phyloP scores from a whole-genome alignment of 2,888 invertebrate genomes.

The Dendrolimus pini region DNA sequence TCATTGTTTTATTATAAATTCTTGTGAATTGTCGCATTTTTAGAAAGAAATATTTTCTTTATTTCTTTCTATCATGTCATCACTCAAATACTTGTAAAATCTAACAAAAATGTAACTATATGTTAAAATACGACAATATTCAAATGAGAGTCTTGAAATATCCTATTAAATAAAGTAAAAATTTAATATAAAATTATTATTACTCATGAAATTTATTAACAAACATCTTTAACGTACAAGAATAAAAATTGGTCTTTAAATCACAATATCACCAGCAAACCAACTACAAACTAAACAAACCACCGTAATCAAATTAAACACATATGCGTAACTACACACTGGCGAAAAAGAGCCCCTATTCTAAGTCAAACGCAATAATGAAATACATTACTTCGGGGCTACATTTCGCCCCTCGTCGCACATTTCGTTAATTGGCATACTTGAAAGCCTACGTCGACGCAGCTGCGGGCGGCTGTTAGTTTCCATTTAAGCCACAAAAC shows the following conservation, averaged over 20 bases:
- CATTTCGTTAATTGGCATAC: constrained; percentile 13
- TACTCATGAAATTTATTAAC: too few relatives aligned
- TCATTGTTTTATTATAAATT: too few relatives aligned
- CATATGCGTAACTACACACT: neutral
- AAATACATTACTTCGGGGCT: neutral
- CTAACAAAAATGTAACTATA: too few relatives aligned
- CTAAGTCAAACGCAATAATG: neutral
- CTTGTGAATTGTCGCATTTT: too few relatives aligned
- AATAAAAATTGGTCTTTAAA: neutral
- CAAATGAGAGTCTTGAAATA: too few relatives aligned
- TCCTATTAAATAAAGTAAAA: too few relatives aligned
- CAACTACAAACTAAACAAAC: neutral
- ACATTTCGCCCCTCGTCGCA: neutral
- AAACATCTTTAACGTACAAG: neutral
- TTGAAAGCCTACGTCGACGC: constrained; percentile 9
- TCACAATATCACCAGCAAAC: too few relatives aligned
- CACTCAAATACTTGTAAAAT: too few relatives aligned
- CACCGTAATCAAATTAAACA: neutral
- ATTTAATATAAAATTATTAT: too few relatives aligned
- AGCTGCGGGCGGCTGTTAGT: constrained; percentile 6
- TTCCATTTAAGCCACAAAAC: constrained; percentile 19
- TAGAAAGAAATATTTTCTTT: too few relatives aligned
- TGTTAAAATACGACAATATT: too few relatives aligned
- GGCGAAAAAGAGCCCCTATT: neutral
- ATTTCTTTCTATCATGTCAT: too few relatives aligned